A percentile compares a stretch with the other conserved stretches of the same genome.
These are phyloP conservation scores for Ryuthela nishihirai DNA, from an alignment of 2,888 invertebrate genomes.

Conservation along the genomic window DNA sequence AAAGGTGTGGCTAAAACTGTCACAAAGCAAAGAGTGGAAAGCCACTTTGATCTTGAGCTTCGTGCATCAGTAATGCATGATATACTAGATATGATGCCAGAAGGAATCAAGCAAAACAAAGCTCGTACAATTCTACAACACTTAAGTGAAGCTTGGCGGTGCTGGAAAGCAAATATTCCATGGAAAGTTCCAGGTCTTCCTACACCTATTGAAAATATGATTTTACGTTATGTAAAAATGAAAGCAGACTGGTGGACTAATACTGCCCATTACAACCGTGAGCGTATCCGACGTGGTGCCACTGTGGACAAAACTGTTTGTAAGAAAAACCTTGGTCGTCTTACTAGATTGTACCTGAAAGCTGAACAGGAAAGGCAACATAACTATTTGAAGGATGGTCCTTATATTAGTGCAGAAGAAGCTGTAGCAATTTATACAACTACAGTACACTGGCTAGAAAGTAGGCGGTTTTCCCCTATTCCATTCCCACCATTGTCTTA, in stretches of 20 bases:
- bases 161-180: slow-evolving; percentile 99
- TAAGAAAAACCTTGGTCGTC: slow-evolving; percentile 98
- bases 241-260: slow-evolving; percentile 99
- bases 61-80: slow-evolving; percentile 91
- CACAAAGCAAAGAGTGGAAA: slow-evolving; percentile 98
- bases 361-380: slow-evolving; percentile 98
- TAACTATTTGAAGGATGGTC: slow-evolving; percentile 98
- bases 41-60: slow-evolving; percentile 97
- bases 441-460: slow-evolving; percentile 99
- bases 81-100: slow-evolving; percentile 99
- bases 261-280: slow-evolving; percentile 98
- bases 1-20: slow-evolving; percentile 99
- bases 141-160: slow-evolving; percentile 98
- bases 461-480: slow-evolving; percentile 95
- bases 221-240: slow-evolving; percentile 98
- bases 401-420: slow-evolving; percentile 98
- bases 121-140: slow-evolving; percentile 98
- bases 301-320: slow-evolving; percentile 99
- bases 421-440: slow-evolving; percentile 99
- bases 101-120: slow-evolving; percentile 99
- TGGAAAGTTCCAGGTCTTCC: slow-evolving; percentile 99
- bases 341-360: slow-evolving; percentile 93
- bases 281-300: slow-evolving; percentile 97
- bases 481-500: slow-evolving; percentile 99
- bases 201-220: slow-evolving; percentile 99